Percentiles rank a stretch among this genome's conserved stretches.
Evolutionary conservation across 2,113 vertebrate genomes (phyloP).

Genomic region (Phycodurus eques): DNA sequence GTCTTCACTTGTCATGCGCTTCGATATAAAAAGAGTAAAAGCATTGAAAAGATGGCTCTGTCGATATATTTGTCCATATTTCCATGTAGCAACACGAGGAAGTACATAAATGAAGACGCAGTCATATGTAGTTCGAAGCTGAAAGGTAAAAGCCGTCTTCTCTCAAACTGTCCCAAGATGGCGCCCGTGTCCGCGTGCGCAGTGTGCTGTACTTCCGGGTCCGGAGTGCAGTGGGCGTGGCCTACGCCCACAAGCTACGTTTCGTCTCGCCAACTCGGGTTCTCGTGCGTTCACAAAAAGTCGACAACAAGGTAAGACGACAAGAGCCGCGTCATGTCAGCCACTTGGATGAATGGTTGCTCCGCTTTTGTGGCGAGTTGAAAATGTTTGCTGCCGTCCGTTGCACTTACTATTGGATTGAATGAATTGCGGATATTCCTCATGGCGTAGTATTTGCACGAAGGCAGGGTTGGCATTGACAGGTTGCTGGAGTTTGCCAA

Average conservation of each 20-base stretch:
- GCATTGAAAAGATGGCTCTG: background rate
- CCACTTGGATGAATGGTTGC: background rate
- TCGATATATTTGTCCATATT: background rate
- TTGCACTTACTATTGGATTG: no score
- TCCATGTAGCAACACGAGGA: background rate
- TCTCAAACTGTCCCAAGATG: background rate
- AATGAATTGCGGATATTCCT: no score
- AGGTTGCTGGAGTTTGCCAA: background rate
- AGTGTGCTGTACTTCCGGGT: background rate
- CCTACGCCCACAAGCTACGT: no score
- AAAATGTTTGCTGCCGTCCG: background rate
- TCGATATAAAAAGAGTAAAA: conserved; percentile 44
- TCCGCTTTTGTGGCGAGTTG: background rate
- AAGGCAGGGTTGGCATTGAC: background rate
- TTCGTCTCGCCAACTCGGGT: background rate
- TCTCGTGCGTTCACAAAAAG: background rate
- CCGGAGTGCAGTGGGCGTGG: background rate
- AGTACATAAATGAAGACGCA: background rate
- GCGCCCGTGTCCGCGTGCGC: background rate
- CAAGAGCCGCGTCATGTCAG: no score
- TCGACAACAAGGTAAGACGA: background rate
- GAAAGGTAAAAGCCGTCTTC: background rate
- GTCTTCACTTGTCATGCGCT: conserved; percentile 24
- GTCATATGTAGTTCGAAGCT: background rate
- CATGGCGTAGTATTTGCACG: background rate